phyloP scores from a whole-genome alignment of 2,888 invertebrate species.

The Pristionchus maxplancki region DNA sequence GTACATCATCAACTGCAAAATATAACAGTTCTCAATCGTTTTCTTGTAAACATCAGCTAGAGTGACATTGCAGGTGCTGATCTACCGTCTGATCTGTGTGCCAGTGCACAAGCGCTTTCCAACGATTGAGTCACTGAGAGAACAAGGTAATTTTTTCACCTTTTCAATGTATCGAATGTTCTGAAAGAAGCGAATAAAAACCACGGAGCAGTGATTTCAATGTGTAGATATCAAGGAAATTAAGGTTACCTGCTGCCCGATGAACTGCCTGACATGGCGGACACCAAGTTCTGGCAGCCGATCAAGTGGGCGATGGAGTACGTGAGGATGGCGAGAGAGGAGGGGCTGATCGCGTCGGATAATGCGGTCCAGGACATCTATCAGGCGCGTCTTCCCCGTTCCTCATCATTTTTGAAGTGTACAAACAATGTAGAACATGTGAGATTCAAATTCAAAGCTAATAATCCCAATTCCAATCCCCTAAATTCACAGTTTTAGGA shows the following conservation, averaged over 20 bases:
- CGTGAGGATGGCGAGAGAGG: background rate
- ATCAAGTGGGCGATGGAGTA: slow-evolving; percentile 31
- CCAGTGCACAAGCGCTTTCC: slow-evolving; percentile 31
- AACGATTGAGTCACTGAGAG: background rate
- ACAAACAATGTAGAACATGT: no score
- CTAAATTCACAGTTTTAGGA: background rate
- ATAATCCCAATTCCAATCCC: no score
- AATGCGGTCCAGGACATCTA: slow-evolving; percentile 37
- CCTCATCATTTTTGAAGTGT: no score
- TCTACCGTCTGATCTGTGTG: background rate
- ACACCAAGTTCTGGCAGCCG: slow-evolving; percentile 43
- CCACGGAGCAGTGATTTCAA: no score
- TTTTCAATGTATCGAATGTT: background rate
- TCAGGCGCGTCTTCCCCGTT: no score
- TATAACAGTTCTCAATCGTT: background rate
- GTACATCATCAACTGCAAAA: no score
- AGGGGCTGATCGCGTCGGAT: slow-evolving; percentile 24
- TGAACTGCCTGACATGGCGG: background rate
- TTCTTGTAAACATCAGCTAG: background rate
- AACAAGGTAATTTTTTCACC: background rate
- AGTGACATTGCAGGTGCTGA: slow-evolving; percentile 19
- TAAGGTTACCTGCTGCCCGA: slow-evolving; percentile 39
- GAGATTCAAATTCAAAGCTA: no score
- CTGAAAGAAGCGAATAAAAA: no score
- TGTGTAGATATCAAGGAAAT: no score